Percentiles rank a stretch among this genome's conserved stretches.
Evolutionary conservation across 2,888 invertebrate species (phyloP).

Genomic region (Strigamia maritima): DNA sequence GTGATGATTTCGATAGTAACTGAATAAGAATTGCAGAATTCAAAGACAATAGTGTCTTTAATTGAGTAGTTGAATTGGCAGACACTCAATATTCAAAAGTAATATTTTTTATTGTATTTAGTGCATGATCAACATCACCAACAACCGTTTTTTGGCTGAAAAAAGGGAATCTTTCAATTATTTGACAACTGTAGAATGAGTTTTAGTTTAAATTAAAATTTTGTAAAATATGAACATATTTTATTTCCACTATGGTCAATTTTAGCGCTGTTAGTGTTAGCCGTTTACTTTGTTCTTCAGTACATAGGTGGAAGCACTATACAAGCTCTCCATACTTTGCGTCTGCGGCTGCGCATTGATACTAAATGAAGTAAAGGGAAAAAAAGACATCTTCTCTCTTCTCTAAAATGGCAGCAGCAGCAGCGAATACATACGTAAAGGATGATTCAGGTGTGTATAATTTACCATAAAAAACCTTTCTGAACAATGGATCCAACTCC

Average conservation of each 20-base stretch:
- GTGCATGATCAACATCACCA: not conserved
- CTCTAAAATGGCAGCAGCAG: slow-evolving; percentile 11
- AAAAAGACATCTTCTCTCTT: too few relatives aligned
- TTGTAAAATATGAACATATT: too few relatives aligned
- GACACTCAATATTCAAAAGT: slow-evolving; percentile 44
- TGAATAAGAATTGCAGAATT: slow-evolving; percentile 49
- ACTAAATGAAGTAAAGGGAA: not conserved
- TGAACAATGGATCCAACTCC: not conserved
- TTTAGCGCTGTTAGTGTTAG: too few relatives aligned
- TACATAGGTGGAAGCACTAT: not conserved
- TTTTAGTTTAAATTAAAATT: not conserved
- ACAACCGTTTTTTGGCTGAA: not conserved
- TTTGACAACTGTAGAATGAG: not conserved
- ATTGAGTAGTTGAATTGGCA: slow-evolving; percentile 48
- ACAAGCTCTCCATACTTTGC: not conserved
- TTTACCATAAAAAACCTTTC: not conserved
- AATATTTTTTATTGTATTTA: not conserved
- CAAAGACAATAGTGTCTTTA: slow-evolving; percentile 45
- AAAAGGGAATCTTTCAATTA: not conserved
- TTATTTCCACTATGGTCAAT: too few relatives aligned
- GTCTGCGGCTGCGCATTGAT: not conserved
- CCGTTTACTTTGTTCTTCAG: too few relatives aligned
- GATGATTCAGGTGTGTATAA: not conserved
- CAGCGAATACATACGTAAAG: not conserved
- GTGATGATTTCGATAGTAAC: slow-evolving; percentile 50